A percentile compares a stretch with the other conserved stretches of the same genome.
These are phyloP conservation scores for Momotus momota DNA, from an alignment of 2,797 vertebrate species.

Conservation along the genomic window DNA sequence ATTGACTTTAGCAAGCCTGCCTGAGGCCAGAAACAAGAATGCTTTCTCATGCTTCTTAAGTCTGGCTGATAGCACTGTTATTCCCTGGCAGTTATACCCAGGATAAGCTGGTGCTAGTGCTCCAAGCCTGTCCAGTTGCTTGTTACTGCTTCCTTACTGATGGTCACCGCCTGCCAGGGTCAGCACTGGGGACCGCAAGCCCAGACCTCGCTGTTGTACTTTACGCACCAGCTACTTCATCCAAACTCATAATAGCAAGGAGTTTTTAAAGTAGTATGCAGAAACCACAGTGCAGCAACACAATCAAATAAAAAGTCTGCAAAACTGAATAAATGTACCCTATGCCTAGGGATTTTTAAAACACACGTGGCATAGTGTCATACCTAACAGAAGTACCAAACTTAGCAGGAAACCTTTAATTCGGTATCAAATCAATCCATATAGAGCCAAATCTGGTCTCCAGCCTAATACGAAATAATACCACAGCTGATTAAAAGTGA, in stretches of 20 bases:
- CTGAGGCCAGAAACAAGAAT: background rate
- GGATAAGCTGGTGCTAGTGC: background rate
- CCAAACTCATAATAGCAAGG: background rate
- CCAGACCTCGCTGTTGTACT: background rate
- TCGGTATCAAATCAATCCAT: background rate
- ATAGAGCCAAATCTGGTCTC: background rate
- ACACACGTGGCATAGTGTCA: background rate
- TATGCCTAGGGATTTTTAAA: background rate
- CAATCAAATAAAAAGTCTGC: background rate
- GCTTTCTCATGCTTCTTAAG: background rate
- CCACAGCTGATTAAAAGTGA: background rate
- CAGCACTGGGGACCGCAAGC: fast-evolving
- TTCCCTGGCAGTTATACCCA: background rate
- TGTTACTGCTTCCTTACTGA: background rate
- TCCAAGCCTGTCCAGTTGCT: background rate
- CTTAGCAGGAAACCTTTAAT: background rate
- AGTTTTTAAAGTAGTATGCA: background rate
- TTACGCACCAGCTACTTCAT: background rate
- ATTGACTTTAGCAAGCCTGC: background rate
- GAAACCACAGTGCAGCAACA: background rate
- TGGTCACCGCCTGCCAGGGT: fast-evolving
- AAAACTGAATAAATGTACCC: background rate
- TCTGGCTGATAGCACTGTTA: too few relatives aligned
- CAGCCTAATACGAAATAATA: background rate
- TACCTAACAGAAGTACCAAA: background rate